A percentile compares a stretch with the other conserved stretches of the same genome.
phyloP scores from a whole-genome alignment of 1,140 invertebrate genomes.

The Asobara japonica region DNA sequence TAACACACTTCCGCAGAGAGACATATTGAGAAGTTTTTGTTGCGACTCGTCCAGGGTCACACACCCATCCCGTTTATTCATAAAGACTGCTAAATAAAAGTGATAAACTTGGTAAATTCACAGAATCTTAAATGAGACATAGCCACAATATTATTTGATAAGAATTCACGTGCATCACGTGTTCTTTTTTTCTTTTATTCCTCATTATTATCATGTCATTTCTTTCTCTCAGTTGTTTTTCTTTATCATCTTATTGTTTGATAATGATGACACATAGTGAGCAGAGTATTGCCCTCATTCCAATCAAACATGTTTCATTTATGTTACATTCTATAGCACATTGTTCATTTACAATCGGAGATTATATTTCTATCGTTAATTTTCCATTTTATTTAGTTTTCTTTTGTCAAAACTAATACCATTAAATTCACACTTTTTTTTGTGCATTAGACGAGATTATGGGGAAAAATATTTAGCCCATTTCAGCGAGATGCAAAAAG shows the following conservation, averaged over 20 bases:
- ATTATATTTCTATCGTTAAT: not conserved
- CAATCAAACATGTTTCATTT: not conserved
- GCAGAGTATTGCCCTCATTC: not conserved
- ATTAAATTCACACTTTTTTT: too few relatives aligned
- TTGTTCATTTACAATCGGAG: not conserved
- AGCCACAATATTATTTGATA: not conserved
- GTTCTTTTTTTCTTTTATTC: slow-evolving; percentile 1
- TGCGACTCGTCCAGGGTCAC: too few relatives aligned
- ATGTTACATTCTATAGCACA: not conserved
- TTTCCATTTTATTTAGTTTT: too few relatives aligned
- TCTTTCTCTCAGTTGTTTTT: not conserved
- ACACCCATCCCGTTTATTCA: too few relatives aligned
- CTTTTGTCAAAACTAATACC: too few relatives aligned
- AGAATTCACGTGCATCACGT: slow-evolving; percentile 4
- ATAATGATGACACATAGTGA: slow-evolving; percentile 10
- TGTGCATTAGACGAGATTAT: too few relatives aligned
- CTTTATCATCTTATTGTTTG: not conserved
- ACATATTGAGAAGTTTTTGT: too few relatives aligned
- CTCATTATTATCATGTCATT: slow-evolving; percentile 5
- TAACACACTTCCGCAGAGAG: too few relatives aligned
- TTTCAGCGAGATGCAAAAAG: too few relatives aligned
- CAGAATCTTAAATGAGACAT: not conserved
- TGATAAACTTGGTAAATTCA: not conserved
- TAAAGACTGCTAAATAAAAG: not conserved
- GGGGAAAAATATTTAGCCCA: too few relatives aligned